Percentiles rank a stretch among this genome's conserved stretches.
These are phyloP conservation scores for Brachionus plicatilis DNA, from an alignment of 1,140 invertebrate genomes.

Conservation along the genomic window DNA sequence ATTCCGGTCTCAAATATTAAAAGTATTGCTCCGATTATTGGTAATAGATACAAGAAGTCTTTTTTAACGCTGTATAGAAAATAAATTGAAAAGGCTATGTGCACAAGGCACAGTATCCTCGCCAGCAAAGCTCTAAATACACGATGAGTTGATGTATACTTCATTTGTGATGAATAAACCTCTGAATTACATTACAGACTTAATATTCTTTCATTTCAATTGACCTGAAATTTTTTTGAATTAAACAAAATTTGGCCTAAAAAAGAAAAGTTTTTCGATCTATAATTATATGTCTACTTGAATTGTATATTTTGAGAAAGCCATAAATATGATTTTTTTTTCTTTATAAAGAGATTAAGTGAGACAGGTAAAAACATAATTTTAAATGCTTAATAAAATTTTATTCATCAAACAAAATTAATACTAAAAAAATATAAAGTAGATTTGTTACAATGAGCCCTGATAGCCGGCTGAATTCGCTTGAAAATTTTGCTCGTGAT, in stretches of 20 bases:
- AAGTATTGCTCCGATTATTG: constrained; percentile 17
- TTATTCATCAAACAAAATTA: neutral
- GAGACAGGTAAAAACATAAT: neutral
- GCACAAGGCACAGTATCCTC: neutral
- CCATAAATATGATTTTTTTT: neutral
- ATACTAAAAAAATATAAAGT: neutral
- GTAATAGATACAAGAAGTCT: constrained; percentile 10
- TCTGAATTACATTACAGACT: neutral
- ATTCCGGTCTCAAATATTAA: constrained; percentile 3
- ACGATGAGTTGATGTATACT: constrained; percentile 7
- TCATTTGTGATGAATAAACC: neutral
- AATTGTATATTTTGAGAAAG: neutral
- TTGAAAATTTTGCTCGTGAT: neutral
- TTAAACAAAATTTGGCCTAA: neutral
- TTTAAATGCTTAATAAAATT: neutral
- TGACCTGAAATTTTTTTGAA: neutral
- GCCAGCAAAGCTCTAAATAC: constrained; percentile 17
- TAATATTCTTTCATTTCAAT: neutral
- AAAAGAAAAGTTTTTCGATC: neutral
- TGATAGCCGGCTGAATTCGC: neutral
- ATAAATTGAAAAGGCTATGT: constrained; percentile 30
- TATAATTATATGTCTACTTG: neutral
- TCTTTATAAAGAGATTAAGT: neutral
- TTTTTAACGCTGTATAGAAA: neutral
- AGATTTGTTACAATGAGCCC: neutral